Evolutionary conservation across 2,797 vertebrate genomes (phyloP), one percentile per base, ranked within the genome.

Genomic region (Capromys pilorides): DNA sequence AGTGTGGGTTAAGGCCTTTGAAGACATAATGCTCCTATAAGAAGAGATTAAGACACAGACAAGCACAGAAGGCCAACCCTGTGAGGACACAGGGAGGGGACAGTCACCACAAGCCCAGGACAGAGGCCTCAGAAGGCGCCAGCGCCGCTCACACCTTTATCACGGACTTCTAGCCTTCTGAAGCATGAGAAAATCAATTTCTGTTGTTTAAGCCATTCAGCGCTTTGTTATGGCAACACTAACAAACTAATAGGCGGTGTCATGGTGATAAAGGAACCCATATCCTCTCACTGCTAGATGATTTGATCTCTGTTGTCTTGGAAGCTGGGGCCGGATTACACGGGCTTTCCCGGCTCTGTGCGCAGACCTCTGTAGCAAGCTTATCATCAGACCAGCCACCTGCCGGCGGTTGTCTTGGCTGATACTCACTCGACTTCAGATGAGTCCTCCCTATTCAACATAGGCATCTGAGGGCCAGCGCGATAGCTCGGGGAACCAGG

Each of bases 101-200:
- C 5, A 0, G 66, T 36, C 45, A 28, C 31, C 49, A 21, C 8
- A 33, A 79, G 77, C 31, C 49, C 28, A 54, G 21, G 61, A 49
- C 14, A 90, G 75, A 39, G 19, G 41, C 62, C 62, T 80, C 28
- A 0, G 19, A 39, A 33, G 77, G 31, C 33, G 41, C 33, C 73
- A 33, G 10, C 21, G 8, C 49, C 1, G 0, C 16, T 5, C 1
- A 4, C 4, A 28, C 14, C 57, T 75, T 39, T 61, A 13, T 90
- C 28, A 61, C 8, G 2, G 71, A 75, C 67, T 69, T 73, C 12
- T 7, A 36, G 87, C 19, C 64, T 61, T 51, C 57, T 22, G 73
- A n/a, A 16, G 21, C 54, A 14, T 62, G 51, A 36, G 84, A 73
- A 69, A 36, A 45, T n/a, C n/a, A 21, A 54, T 88, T 54, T 78